Percentiles rank a stretch among this genome's conserved stretches.
phyloP scores from a whole-genome alignment of 1,140 invertebrate genomes.

The Caenorhabditis latens region DNA sequence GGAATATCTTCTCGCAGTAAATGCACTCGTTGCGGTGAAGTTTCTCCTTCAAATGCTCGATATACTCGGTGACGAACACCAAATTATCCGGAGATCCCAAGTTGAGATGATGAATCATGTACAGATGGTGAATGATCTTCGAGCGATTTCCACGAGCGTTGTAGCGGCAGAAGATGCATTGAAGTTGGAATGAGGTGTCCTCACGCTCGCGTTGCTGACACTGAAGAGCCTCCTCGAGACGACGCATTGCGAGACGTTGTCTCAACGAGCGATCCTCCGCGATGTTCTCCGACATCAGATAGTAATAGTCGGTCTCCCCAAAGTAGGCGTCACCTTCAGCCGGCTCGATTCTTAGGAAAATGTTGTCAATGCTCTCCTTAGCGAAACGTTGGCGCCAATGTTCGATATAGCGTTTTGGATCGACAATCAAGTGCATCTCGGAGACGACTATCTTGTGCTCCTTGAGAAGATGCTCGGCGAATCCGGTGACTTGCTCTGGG shows the following conservation, averaged over 20 bases:
- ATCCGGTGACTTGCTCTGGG: conserved; percentile 71
- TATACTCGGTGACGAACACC: conserved; percentile 76
- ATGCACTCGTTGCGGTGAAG: conserved; percentile 75
- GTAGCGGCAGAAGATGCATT: conserved; percentile 77
- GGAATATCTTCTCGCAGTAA: conserved; percentile 77
- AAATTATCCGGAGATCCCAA: conserved; percentile 77
- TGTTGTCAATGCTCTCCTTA: conserved; percentile 72
- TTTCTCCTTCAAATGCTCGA: conserved; percentile 75
- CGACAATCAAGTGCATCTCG: conserved; percentile 77
- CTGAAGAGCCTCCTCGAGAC: conserved; percentile 75
- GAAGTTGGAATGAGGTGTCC: conserved; percentile 72
- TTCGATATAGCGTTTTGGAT: conserved; percentile 76
- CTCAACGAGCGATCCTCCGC: conserved; percentile 70
- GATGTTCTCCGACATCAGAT: conserved; percentile 70
- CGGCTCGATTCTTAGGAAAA: conserved; percentile 76
- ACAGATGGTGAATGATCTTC: conserved; percentile 77
- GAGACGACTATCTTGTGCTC: conserved; percentile 74
- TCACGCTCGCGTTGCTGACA: conserved; percentile 73
- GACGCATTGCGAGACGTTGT: conserved; percentile 77
- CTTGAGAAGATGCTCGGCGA: conserved; percentile 64
- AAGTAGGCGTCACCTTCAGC: conserved; percentile 66
- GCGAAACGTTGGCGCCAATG: conserved; percentile 77
- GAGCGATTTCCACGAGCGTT: conserved; percentile 75
- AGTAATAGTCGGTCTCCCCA: conserved; percentile 75
- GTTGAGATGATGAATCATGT: conserved; percentile 78